Evolutionary conservation across 1,140 invertebrate species (phyloP), one percentile per base, ranked within the genome.

Genomic region (Solenopsis invicta): DNA sequence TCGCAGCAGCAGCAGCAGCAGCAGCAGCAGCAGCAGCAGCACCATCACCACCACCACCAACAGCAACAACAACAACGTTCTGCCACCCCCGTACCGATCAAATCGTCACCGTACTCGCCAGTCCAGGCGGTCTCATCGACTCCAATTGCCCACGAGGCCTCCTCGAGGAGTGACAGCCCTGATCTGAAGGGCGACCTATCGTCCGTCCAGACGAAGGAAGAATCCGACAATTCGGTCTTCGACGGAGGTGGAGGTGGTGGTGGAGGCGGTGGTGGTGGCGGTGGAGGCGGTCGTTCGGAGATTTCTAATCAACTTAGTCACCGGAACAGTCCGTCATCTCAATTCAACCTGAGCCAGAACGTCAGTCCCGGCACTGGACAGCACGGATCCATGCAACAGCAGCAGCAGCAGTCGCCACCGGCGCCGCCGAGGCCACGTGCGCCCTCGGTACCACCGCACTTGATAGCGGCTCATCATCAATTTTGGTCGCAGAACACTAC

Each of bases 171-270:
- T 89, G 93, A 95, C 87, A 93, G 91, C 34, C 94, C 94, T 41
- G 95, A 93, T 91, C 24, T 74, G 41, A 93, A 92, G 45, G 92
- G 92, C 29, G 92, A 94, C 86, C 85, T 93, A 74, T 94, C 92
- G n/a, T 94, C 93, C 72, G 92, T 91, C 45, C 95, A 96, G 72
- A 93, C 94, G 45, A 96, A 96, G 89, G 93, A 95, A 85, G 96
- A 96, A 59, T 94, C 95, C 6, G 95, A 95, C 72, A 96, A 96
- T 87, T 95, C 95, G 59, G 96, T 96, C 4, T 96, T 96, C 86
- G 96, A 96, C 87, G 95, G 96, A 48, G 96, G 96, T 59, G 95
- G 95, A 67, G 76, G 90, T 9, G 66, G 75, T 13, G 72, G 52
- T 18, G 45, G 75, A 24, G 82, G 94, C 34, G 95, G 94, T 45